Evolutionary conservation across 2,113 vertebrate species (phyloP).

Genomic region (Willisornis vidua): DNA sequence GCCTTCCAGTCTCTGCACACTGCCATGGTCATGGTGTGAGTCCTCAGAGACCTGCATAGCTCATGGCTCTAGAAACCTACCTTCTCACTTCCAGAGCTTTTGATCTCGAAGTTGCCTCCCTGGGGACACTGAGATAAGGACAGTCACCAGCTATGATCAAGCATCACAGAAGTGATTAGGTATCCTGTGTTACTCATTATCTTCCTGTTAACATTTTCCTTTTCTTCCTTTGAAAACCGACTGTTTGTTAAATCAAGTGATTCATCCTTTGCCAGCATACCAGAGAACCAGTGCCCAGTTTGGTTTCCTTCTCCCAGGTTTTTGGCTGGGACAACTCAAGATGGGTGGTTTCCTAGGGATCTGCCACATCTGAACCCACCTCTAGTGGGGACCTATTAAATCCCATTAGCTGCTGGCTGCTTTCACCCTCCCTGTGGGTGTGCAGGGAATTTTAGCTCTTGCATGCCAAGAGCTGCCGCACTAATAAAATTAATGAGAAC

Average conservation of each 20-base stretch:
- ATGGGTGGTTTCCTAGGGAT: background rate
- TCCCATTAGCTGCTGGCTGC: background rate
- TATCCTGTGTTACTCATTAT: slow-evolving; percentile 22
- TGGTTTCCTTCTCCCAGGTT: background rate
- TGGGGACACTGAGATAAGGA: slow-evolving; percentile 19
- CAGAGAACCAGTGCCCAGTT: background rate
- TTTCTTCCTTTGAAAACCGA: slow-evolving; percentile 20
- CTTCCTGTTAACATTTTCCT: slow-evolving; percentile 54
- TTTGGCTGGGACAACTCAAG: background rate
- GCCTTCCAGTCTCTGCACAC: background rate
- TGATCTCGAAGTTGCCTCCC: background rate
- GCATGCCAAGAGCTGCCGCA: background rate
- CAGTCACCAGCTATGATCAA: background rate
- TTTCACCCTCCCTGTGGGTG: background rate
- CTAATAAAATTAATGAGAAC: background rate
- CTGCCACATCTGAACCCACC: background rate
- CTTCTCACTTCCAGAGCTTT: background rate
- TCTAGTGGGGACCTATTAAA: background rate
- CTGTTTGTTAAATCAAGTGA: background rate
- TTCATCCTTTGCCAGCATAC: slow-evolving; percentile 2
- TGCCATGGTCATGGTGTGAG: accelerated
- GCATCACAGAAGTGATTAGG: background rate
- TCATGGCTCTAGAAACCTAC: background rate
- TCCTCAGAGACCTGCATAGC: background rate
- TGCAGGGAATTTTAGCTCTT: background rate